phyloP scores from a whole-genome alignment of 2,888 invertebrate species.

The Ormyrus labotus region DNA sequence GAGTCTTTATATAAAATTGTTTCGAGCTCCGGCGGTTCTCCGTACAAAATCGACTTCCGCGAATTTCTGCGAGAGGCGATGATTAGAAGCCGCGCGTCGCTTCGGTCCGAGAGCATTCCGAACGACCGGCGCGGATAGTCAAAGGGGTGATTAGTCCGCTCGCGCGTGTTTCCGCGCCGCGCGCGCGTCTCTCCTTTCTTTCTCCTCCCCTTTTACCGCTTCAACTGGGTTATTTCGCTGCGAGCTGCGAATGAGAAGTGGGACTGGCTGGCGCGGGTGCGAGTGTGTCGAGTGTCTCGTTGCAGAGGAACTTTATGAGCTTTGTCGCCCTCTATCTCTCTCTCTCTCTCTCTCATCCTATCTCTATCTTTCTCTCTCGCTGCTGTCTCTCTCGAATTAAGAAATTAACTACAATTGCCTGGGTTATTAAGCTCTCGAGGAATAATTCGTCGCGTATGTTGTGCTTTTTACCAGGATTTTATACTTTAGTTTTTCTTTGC shows the following conservation, averaged over 20 bases:
- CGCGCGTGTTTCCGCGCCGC: neutral
- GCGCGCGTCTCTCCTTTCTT: neutral
- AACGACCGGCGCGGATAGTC: neutral
- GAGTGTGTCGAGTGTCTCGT: slow-evolving; percentile 7
- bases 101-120: neutral
- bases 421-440: too few relatives aligned
- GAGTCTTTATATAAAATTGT: too few relatives aligned
- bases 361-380: too few relatives aligned
- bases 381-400: neutral
- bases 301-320: slow-evolving; percentile 13
- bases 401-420: slow-evolving; percentile 10
- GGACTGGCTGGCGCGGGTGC: neutral
- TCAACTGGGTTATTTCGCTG: slow-evolving; percentile 50
- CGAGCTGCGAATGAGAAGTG: slow-evolving; percentile 51
- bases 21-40: too few relatives aligned
- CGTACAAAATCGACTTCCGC: too few relatives aligned
- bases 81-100: too few relatives aligned
- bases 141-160: too few relatives aligned
- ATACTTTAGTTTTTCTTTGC: too few relatives aligned
- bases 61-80: too few relatives aligned
- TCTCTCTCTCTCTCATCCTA: too few relatives aligned
- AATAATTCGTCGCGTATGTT: too few relatives aligned
- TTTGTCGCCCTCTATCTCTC: neutral
- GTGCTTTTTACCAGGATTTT: too few relatives aligned
- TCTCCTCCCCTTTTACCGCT: slow-evolving; percentile 2